Evolutionary conservation across 2,797 vertebrate genomes (phyloP), one percentile per base, ranked within the genome.

Genomic region (Halcyon badia): DNA sequence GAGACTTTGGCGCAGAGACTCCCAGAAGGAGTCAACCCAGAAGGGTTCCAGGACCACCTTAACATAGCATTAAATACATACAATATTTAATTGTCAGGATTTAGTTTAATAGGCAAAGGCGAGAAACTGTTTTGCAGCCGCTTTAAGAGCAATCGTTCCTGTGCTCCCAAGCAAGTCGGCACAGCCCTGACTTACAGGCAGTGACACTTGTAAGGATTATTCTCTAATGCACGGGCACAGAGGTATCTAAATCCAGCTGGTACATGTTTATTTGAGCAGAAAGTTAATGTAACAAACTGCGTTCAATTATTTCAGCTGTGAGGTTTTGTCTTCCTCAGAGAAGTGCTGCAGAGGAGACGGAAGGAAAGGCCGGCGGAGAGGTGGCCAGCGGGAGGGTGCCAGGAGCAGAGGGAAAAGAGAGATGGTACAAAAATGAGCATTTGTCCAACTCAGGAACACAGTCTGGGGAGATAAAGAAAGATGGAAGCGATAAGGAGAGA

Each of bases 321-420:
- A 69, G 69, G 86, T 96, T 94, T 78, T 97, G 57, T 97, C 75
- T 97, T 78, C 95, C 96, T 44, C 83, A 98, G 98, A 97, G 83
- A 95, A 95, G 65, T 2, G 5, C 87, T n/a, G 57, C 5, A 1
- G 94, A 96, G 51, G 91, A 90, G 26, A 11, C 13, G 20, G 94
- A 96, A 89, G 96, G 87, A 48, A 68, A 84, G 31, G 30, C 28
- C 0, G 0, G 22, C 1, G 4, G 49, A 0, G 25, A 88, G 31
- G 42, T 1, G 4, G 48, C 42, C 3, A 2, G 85, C 0, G 2
- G 78, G 51, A 92, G 75, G 14, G 31, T 56, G 42, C 76, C 91
- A 7, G 76, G 84, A 76, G 42, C 49, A 80, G 83, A 92, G 24
- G 79, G 8, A 57, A 93, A 85, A 82, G 93, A 97, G 95, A 90